Evolutionary conservation across 1,140 invertebrate species (phyloP), one percentile per base, ranked within the genome.

Genomic region (Varroa destructor): DNA sequence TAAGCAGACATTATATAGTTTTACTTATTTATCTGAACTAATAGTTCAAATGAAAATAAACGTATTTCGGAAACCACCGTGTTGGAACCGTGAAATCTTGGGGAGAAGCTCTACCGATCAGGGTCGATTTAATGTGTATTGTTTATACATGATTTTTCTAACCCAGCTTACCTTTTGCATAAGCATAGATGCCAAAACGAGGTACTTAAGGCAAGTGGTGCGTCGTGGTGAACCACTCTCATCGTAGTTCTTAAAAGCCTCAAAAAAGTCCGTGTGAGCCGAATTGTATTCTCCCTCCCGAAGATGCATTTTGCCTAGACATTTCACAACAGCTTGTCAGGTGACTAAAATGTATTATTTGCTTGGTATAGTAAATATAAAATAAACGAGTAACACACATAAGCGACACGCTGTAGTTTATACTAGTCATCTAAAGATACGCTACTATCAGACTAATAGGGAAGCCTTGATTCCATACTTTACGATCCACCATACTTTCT

Each of bases 171-270:
- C 61, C 37, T 67, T 77, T 71, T 82, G 80, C 81, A 84, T 84
- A 58, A 85, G 77, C 97, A 99, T 99, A 81, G 97, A 99, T 6
- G 97, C 95, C 76, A 99, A 80, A 54, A 99, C 96, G 74, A 99
- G 84, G 82, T 99, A 99, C 81, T 99, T 99, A 12, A 99, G 81
- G 79, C 96, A 99, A 0, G 93, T 97, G 40, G 94, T 99, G 75
- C 97, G 83, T 74, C 96, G 83, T 55, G 93, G 93, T 76, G 91
- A 96, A n/a, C 96, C 96, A 55, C 93, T 97, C 82, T 99, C 96
- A 84, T 99, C 97, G 79, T 99, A 99, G 81, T 99, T 99, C 83
- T 99, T 99, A 80, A 99, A 99, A 1, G 97, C 97, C 82, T 99
- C 95, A 82, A 99, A 99, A 81, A 99, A 99, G 79, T 99, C 96